Conservation (phyloP, 2,797 vertebrate species). For the Liparis tanakae region DNA sequence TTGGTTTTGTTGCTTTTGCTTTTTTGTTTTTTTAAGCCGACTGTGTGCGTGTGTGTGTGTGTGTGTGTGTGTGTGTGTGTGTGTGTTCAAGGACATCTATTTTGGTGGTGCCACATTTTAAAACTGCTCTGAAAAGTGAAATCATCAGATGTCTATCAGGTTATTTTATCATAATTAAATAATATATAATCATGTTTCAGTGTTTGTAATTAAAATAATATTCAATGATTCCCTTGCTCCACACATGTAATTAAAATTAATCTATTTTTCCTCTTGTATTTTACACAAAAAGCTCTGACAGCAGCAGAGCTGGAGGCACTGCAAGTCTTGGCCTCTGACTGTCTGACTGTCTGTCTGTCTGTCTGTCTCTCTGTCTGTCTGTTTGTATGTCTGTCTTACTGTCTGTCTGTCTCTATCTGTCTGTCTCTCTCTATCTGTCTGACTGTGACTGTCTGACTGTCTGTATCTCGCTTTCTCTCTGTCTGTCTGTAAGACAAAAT, state of each 20-base stretch:
- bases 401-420: background rate
- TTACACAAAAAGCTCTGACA: constrained; percentile 20
- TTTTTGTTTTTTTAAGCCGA: constrained; percentile 39
- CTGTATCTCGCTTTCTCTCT: no score
- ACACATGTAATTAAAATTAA: background rate
- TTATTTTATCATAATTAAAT: constrained; percentile 5
- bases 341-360: background rate
- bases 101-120: constrained; percentile 43
- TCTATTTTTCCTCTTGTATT: constrained; percentile 4
- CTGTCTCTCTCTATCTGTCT: no score
- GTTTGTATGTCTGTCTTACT: background rate
- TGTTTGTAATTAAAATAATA: background rate
- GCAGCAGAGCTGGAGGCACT: constrained; percentile 21
- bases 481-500: no score
- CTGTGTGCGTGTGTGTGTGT: constrained; percentile 40
- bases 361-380: no score
- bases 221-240: background rate
- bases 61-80: constrained; percentile 35
- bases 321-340: constrained; percentile 25
- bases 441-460: no score
- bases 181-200: background rate
- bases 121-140: constrained; percentile 29
- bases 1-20: constrained; percentile 44
- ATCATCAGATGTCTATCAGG: constrained; percentile 22
- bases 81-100: constrained; percentile 37